Conservation (phyloP, 2,888 invertebrate genomes). For the Drosophila vallismaia region DNA sequence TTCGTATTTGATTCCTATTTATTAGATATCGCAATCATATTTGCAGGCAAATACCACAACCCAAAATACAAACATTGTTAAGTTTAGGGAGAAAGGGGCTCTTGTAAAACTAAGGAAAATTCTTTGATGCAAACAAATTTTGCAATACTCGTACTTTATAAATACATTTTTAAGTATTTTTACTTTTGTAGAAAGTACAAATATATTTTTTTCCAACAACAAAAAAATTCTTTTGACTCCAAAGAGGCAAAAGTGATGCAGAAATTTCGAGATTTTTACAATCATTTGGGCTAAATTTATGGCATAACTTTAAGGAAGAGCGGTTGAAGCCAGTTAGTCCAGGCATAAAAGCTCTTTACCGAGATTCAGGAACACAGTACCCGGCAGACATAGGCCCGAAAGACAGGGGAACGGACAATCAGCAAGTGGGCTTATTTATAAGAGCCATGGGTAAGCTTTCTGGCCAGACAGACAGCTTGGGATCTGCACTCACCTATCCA, state of each 20-base stretch:
- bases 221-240: neutral
- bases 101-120: conserved; percentile 2
- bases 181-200: neutral
- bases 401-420: conserved; percentile 26
- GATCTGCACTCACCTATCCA: conserved; percentile 64
- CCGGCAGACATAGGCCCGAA: conserved; percentile 32
- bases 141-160: neutral
- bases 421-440: conserved; percentile 72
- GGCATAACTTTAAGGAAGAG: conserved; percentile 18
- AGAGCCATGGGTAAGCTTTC: conserved; percentile 63
- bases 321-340: conserved; percentile 57
- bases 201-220: conserved; percentile 2
- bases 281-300: conserved; percentile 45
- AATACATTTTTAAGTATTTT: neutral
- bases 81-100: neutral
- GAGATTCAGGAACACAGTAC: conserved; percentile 43
- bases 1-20: neutral
- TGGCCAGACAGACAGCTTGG: conserved; percentile 48
- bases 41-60: neutral
- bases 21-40: neutral
- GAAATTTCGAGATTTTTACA: conserved; percentile 15
- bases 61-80: neutral
- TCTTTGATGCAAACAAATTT: conserved; percentile 1
- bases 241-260: conserved; percentile 5
- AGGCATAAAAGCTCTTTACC: conserved; percentile 57